Conservation (phyloP, 2,888 invertebrate genomes). For the Euspilapteryx auroguttella region DNA sequence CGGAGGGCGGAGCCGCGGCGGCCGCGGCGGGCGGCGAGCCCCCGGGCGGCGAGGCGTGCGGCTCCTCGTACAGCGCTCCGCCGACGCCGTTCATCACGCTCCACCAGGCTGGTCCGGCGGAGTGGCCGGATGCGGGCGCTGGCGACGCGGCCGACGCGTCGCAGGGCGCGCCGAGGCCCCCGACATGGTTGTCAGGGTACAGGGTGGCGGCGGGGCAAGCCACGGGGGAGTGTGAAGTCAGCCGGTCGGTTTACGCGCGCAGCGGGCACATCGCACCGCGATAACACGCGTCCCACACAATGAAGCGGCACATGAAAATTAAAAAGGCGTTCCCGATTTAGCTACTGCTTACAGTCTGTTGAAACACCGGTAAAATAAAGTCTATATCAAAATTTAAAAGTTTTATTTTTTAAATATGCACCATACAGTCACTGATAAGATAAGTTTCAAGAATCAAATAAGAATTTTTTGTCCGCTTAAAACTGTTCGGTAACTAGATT, state of each 20-base stretch:
- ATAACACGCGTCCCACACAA: constrained; percentile 48
- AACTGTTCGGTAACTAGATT: too few relatives aligned
- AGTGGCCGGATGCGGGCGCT: constrained; percentile 82
- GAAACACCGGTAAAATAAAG: too few relatives aligned
- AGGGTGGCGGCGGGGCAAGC: constrained; percentile 81
- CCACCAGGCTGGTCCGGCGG: constrained; percentile 85
- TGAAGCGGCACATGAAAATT: constrained; percentile 55
- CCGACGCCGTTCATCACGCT: constrained; percentile 80
- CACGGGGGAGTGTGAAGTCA: constrained; percentile 66
- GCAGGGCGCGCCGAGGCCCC: constrained; percentile 68
- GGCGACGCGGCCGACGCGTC: constrained; percentile 70
- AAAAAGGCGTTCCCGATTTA: constrained; percentile 57
- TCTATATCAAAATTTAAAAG: too few relatives aligned
- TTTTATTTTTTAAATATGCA: constrained; percentile 6
- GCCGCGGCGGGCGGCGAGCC: constrained; percentile 69
- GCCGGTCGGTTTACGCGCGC: constrained; percentile 52
- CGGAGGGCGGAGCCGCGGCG: constrained; percentile 65
- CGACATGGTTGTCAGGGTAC: constrained; percentile 77
- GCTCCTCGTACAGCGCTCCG: constrained; percentile 78
- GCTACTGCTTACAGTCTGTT: constrained; percentile 33
- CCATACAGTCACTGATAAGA: constrained; percentile 36
- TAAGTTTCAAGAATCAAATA: too few relatives aligned
- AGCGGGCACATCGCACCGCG: constrained; percentile 58
- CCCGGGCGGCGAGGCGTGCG: constrained; percentile 61
- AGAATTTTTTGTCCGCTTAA: too few relatives aligned